Evolutionary conservation across 2,113 vertebrate species (phyloP).

Genomic region (Serilophus lunatus): DNA sequence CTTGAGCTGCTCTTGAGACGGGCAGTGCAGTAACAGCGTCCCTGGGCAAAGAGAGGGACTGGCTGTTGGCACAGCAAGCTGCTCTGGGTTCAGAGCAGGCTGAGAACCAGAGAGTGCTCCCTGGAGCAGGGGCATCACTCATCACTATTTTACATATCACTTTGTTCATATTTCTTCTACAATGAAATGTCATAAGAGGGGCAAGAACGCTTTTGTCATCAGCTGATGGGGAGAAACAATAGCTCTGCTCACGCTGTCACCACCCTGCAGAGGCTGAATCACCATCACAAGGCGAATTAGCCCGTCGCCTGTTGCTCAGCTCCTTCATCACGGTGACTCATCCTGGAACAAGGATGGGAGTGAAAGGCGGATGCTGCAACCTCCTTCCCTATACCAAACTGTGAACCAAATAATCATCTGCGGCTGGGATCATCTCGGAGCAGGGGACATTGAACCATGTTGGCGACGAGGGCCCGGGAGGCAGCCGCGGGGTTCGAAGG

Average conservation of each 20-base stretch:
- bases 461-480: not conserved
- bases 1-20: not conserved
- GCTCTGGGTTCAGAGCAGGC: not conserved
- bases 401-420: not conserved
- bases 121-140: not conserved
- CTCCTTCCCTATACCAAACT: not conserved
- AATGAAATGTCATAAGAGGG: not conserved
- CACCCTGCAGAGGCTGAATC: slow-evolving; percentile 35
- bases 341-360: not conserved
- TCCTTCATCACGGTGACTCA: slow-evolving; percentile 2
- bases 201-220: not conserved
- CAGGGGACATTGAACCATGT: not conserved
- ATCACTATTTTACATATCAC: not conserved
- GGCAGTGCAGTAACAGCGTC: accelerated
- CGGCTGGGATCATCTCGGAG: not conserved
- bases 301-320: not conserved
- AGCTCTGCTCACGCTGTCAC: not conserved
- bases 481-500: not conserved
- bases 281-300: not conserved
- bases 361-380: not conserved
- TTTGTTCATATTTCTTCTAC: not conserved
- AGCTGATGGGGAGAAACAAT: slow-evolving; percentile 14
- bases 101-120: not conserved
- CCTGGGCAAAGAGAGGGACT: not conserved
- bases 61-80: not conserved